A percentile compares a stretch with the other conserved stretches of the same genome.
Conservation (phyloP, 2,113 vertebrate genomes). For the Anhinga rufa region DNA sequence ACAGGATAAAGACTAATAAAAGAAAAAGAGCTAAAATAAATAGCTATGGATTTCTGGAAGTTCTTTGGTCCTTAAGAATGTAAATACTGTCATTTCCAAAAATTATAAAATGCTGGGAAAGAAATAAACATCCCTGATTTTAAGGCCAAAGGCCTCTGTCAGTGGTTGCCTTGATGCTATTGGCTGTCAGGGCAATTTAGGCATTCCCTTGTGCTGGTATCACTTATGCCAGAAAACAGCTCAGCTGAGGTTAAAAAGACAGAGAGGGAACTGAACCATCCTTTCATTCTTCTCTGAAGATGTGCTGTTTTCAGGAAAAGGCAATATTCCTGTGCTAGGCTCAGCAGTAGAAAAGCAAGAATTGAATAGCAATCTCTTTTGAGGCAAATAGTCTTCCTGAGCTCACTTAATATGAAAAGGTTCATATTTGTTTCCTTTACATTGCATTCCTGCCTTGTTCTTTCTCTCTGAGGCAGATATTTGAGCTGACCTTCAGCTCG, state of each 20-base stretch:
- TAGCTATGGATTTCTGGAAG: not conserved
- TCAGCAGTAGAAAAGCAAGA: not conserved
- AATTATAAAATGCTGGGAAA: not conserved
- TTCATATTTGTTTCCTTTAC: not conserved
- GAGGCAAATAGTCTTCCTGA: not conserved
- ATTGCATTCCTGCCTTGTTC: not conserved
- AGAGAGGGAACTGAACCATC: not conserved
- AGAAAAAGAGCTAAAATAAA: not conserved
- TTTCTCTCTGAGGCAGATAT: not conserved
- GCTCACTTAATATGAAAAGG: not conserved
- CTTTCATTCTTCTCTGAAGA: not conserved
- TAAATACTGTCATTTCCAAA: not conserved
- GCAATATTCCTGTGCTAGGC: not conserved
- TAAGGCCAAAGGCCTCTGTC: not conserved
- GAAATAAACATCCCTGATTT: not conserved
- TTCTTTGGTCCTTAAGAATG: not conserved
- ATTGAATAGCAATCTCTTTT: not conserved
- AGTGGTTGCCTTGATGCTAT: not conserved
- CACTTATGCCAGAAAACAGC: not conserved
- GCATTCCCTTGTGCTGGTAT: not conserved
- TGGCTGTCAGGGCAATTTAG: not conserved
- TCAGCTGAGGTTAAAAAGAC: not conserved
- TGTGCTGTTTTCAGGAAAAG: not conserved
- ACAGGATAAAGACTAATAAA: not conserved
- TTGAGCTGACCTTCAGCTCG: not conserved